phyloP scores from a whole-genome alignment of 1,140 invertebrate genomes.

The Goniozus legneri region DNA sequence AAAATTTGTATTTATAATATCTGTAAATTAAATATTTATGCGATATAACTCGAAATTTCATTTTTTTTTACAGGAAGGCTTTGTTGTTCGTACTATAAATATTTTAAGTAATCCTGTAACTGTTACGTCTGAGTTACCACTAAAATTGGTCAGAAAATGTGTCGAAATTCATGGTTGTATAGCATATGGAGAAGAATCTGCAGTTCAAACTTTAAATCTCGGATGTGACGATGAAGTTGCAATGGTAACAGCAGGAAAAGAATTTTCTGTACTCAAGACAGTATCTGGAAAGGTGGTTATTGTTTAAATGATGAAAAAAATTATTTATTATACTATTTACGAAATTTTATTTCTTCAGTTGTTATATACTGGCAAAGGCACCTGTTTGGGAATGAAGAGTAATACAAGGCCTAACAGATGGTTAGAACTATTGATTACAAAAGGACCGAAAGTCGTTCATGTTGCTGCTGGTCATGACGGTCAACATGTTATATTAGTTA shows the following conservation, averaged over 20 bases:
- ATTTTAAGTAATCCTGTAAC: slow-evolving; percentile 61
- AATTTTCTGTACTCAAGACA: slow-evolving; percentile 79
- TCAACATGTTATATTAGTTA: slow-evolving; percentile 80
- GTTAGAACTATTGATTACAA: slow-evolving; percentile 72
- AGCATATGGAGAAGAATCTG: slow-evolving; percentile 66
- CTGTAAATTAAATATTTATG: slow-evolving; percentile 7
- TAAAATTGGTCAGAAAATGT: slow-evolving; percentile 77
- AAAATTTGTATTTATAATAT: slow-evolving; percentile 44
- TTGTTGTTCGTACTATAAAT: slow-evolving; percentile 76
- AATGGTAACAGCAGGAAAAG: slow-evolving; percentile 72
- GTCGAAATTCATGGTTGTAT: slow-evolving; percentile 73
- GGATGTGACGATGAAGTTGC: slow-evolving; percentile 69
- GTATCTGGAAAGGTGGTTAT: slow-evolving; percentile 68
- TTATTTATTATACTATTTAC: slow-evolving; percentile 3
- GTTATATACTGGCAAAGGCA: slow-evolving; percentile 75
- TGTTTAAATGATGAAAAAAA: background rate
- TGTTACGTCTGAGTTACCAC: slow-evolving; percentile 65
- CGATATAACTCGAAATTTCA: slow-evolving; percentile 1
- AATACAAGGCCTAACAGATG: slow-evolving; percentile 64
- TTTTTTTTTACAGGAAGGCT: slow-evolving; percentile 65
- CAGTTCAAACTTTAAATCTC: slow-evolving; percentile 51
- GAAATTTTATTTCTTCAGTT: slow-evolving; percentile 51
- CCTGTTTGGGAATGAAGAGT: slow-evolving; percentile 69
- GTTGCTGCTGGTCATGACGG: slow-evolving; percentile 91
- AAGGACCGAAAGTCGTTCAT: slow-evolving; percentile 72